phyloP scores from a whole-genome alignment of 2,888 invertebrate species.

The Sarcophaga carnaria region DNA sequence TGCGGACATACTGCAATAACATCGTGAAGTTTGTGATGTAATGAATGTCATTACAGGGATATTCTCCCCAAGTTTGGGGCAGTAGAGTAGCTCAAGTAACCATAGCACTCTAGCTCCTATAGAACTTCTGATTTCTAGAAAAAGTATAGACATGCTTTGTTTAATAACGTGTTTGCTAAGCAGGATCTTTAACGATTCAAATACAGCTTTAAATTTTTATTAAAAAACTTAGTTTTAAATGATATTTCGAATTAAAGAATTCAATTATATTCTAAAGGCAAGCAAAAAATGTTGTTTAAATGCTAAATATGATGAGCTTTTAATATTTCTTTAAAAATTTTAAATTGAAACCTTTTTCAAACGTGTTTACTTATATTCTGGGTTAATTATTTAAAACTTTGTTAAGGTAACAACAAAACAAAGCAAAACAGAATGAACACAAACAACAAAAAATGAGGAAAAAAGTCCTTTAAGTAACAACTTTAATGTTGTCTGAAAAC shows the following conservation, averaged over 20 bases:
- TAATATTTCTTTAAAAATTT: background rate
- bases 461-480: background rate
- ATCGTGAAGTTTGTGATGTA: too few relatives aligned
- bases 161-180: too few relatives aligned
- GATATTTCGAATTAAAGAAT: background rate
- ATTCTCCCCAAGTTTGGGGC: too few relatives aligned
- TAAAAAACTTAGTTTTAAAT: constrained; percentile 4
- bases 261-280: background rate
- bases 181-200: too few relatives aligned
- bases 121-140: too few relatives aligned
- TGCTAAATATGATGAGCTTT: background rate
- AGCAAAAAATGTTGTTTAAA: background rate
- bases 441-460: background rate
- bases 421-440: background rate
- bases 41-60: too few relatives aligned
- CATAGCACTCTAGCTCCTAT: too few relatives aligned
- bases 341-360: constrained; percentile 27
- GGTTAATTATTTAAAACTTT: constrained; percentile 65
- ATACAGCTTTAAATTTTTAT: background rate
- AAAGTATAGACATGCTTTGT: too few relatives aligned
- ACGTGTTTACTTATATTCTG: constrained; percentile 36
- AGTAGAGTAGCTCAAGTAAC: too few relatives aligned
- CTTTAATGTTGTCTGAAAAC: constrained; percentile 66
- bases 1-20: too few relatives aligned
- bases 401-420: background rate